Conservation (phyloP, 1,140 invertebrate species). For the Leptonema lineaticorne region DNA sequence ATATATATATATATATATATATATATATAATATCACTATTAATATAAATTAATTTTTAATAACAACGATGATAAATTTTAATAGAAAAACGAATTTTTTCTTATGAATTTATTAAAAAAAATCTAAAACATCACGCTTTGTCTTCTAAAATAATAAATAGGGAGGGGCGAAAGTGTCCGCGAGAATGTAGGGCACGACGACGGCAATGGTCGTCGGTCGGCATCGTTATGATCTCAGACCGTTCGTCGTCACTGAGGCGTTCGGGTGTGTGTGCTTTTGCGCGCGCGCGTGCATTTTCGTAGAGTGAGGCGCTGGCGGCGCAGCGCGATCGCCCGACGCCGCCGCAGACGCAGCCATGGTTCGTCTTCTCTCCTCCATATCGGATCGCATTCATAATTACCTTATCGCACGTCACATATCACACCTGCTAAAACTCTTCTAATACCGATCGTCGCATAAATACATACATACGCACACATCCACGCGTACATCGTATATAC, state of each 20-base stretch:
- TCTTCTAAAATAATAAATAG: too few species aligned
- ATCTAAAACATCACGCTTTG: too few species aligned
- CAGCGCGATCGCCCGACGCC: neutral
- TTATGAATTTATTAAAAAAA: too few species aligned
- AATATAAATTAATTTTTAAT: too few species aligned
- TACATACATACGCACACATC: neutral
- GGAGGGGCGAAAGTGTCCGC: too few species aligned
- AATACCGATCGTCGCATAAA: neutral
- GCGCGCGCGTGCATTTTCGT: neutral
- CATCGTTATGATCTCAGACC: neutral
- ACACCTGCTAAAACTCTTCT: neutral
- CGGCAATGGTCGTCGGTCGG: neutral
- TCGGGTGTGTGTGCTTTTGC: neutral
- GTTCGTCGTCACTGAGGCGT: neutral
- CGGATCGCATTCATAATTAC: neutral
- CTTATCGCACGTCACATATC: neutral
- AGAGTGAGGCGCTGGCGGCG: conserved; percentile 10
- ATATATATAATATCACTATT: too few species aligned
- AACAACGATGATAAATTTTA: too few species aligned
- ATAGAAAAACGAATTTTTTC: too few species aligned
- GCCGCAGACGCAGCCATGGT: conserved; percentile 10
- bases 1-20: too few species aligned
- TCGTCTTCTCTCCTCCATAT: neutral
- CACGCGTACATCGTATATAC: neutral
- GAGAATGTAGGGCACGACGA: neutral